phyloP scores from a whole-genome alignment of 2,113 vertebrate species.

The Sminthopsis crassicaudata region DNA sequence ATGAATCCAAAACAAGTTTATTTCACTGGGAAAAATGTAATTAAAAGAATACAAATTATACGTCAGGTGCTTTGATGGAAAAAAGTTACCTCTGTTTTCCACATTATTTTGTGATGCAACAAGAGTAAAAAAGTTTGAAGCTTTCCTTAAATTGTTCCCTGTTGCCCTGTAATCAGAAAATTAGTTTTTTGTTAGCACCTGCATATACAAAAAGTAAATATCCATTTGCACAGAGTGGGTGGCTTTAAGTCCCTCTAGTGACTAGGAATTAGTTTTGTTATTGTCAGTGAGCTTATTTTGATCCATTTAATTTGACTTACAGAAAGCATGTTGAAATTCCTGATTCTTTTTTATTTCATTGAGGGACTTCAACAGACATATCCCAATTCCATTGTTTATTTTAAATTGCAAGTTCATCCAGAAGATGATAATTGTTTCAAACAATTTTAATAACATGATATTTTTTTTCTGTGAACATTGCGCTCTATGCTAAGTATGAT shows the following conservation, averaged over 20 bases:
- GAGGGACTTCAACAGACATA: background rate
- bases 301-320: constrained; percentile 29
- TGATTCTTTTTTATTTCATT: constrained; percentile 14
- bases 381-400: background rate
- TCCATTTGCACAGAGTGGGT: background rate
- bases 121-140: constrained; percentile 20
- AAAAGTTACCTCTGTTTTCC: background rate
- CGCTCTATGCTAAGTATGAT: background rate
- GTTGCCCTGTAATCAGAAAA: constrained; percentile 22
- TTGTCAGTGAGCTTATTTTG: constrained; percentile 31
- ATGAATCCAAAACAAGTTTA: background rate
- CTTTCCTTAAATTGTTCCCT: constrained; percentile 6
- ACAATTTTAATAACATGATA: constrained; percentile 1
- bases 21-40: background rate
- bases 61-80: background rate
- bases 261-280: constrained; percentile 17
- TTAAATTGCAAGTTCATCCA: background rate
- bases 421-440: background rate
- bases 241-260: constrained; percentile 9
- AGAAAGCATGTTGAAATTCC: constrained; percentile 3
- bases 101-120: background rate
- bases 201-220: constrained; percentile 30
- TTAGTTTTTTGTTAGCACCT: constrained; percentile 46
- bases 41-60: background rate
- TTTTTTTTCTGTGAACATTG: background rate